Evolutionary conservation across 2,113 vertebrate genomes (phyloP).

Genomic region (Cavia aperea): DNA sequence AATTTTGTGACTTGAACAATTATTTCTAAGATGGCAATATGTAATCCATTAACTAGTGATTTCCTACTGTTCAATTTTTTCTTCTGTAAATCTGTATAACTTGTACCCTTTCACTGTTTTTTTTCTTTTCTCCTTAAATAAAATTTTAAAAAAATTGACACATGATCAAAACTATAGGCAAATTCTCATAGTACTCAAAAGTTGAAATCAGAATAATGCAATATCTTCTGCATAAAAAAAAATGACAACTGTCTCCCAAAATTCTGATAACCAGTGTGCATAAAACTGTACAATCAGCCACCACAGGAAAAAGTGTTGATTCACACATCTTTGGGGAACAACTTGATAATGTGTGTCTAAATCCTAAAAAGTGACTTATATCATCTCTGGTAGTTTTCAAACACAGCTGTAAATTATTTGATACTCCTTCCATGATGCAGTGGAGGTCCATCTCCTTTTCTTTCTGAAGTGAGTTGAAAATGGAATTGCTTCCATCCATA

Average conservation of each 20-base stretch:
- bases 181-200: slow-evolving; percentile 17
- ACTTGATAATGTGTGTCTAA: slow-evolving; percentile 22
- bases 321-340: background rate
- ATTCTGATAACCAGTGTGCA: background rate
- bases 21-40: no score
- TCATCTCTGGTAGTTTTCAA: slow-evolving; percentile 2
- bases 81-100: no score
- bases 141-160: background rate
- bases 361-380: slow-evolving; percentile 5
- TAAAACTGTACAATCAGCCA: background rate
- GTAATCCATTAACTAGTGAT: no score
- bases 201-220: background rate
- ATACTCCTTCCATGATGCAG: background rate
- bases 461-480: accelerated
- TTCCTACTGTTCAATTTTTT: no score
- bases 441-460: background rate
- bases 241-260: background rate
- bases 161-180: background rate
- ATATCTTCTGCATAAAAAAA: background rate
- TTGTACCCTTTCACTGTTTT: no score
- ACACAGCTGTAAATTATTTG: background rate
- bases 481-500: background rate
- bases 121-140: no score
- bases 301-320: background rate
- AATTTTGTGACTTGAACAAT: no score